Evolutionary conservation across 1,140 invertebrate species (phyloP).

Genomic region (Listronotus bonariensis): DNA sequence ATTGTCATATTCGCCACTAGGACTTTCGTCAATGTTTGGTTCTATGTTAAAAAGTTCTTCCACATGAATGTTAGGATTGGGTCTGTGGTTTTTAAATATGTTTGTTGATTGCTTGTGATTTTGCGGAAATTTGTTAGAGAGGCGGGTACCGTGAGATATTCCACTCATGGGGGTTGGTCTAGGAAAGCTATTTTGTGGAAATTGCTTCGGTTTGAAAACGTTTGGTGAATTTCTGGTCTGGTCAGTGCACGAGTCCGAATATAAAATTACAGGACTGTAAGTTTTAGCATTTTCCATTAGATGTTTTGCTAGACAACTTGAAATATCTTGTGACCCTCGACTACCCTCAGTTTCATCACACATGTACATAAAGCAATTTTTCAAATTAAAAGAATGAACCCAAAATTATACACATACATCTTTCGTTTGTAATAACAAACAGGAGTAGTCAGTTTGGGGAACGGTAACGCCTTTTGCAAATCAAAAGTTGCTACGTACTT

Average conservation of each 20-base stretch:
- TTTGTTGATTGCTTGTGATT: too few species aligned
- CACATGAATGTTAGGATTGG: too few species aligned
- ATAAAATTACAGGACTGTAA: constrained; percentile 20
- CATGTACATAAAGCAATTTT: constrained; percentile 10
- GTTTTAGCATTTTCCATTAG: neutral
- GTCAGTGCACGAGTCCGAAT: constrained; percentile 29
- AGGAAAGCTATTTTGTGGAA: too few species aligned
- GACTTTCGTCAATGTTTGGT: too few species aligned
- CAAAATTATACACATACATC: constrained; percentile 26
- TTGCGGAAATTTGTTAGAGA: too few species aligned
- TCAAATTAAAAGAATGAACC: constrained; percentile 15
- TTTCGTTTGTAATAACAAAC: constrained; percentile 26
- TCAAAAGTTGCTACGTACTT: constrained; percentile 17
- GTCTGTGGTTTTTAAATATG: too few species aligned
- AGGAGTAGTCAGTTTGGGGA: constrained; percentile 23
- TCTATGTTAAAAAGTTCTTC: too few species aligned
- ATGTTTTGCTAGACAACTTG: constrained; percentile 18
- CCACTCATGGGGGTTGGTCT: too few species aligned
- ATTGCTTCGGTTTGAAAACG: too few species aligned
- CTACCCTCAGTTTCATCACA: neutral
- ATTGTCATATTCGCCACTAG: too few species aligned
- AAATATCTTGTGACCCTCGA: constrained; percentile 28
- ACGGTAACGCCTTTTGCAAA: constrained; percentile 26
- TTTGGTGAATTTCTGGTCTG: constrained; percentile 34
- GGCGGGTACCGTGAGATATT: too few species aligned